Conservation (phyloP, 1,140 invertebrate genomes). For the Bombus confusus region DNA sequence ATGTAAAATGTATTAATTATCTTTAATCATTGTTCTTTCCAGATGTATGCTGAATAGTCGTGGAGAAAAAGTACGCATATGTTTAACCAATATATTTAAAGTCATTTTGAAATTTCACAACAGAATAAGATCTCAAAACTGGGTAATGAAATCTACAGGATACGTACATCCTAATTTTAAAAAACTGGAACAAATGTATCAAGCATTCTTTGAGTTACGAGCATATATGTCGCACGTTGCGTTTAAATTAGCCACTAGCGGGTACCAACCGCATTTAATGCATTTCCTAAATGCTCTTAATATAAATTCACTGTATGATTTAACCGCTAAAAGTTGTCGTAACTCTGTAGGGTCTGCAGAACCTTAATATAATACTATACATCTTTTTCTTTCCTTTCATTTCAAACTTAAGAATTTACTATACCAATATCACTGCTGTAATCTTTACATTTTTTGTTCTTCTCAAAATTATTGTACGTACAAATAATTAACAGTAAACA, state of each 20-base stretch:
- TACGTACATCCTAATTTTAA: slow-evolving; percentile 75
- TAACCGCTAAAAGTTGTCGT: slow-evolving; percentile 62
- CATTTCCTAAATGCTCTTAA: slow-evolving; percentile 81
- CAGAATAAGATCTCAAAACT: slow-evolving; percentile 78
- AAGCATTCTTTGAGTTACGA: slow-evolving; percentile 77
- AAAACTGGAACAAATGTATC: slow-evolving; percentile 77
- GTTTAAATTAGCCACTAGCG: slow-evolving; percentile 77
- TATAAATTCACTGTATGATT: slow-evolving; percentile 78
- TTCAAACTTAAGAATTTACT: background rate
- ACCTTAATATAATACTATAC: background rate
- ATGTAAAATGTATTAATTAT: too few species aligned
- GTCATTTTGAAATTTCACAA: slow-evolving; percentile 88
- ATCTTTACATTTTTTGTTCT: background rate
- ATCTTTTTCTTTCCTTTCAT: background rate
- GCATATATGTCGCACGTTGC: slow-evolving; percentile 78
- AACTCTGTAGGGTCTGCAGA: background rate
- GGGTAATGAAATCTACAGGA: slow-evolving; percentile 59
- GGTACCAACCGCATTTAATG: slow-evolving; percentile 80
- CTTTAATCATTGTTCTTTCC: slow-evolving; percentile 68
- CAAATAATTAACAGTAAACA: background rate
- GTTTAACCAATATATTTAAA: slow-evolving; percentile 87
- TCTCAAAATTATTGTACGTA: background rate
- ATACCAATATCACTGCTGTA: background rate
- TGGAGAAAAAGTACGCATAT: slow-evolving; percentile 85
- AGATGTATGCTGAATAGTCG: slow-evolving; percentile 87